Percentiles rank a stretch among this genome's conserved stretches.
Evolutionary conservation across 2,113 vertebrate species (phyloP).

Genomic region (Atlantisia rogersi): DNA sequence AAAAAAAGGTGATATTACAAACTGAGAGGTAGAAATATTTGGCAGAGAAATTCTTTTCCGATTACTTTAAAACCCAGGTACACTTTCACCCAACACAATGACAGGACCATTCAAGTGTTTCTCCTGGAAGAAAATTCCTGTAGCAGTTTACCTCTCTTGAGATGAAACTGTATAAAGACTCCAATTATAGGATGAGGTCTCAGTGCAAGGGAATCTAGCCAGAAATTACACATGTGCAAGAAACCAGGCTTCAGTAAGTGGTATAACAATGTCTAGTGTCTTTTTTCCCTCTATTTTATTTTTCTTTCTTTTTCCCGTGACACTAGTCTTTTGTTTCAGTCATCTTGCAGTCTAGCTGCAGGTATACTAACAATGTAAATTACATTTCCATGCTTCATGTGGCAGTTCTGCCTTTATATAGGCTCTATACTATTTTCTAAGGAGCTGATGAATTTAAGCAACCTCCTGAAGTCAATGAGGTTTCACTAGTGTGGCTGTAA

Average conservation of each 20-base stretch:
- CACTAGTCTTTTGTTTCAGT: not conserved
- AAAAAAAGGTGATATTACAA: not conserved
- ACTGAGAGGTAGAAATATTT: not conserved
- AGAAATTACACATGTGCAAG: not conserved
- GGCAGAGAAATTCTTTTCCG: not conserved
- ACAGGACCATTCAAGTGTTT: not conserved
- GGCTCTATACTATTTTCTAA: not conserved
- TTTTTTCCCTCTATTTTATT: fast-evolving
- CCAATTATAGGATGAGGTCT: not conserved
- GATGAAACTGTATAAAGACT: not conserved
- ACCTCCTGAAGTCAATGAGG: not conserved
- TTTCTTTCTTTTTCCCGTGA: not conserved
- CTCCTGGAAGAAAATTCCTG: not conserved
- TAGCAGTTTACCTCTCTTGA: not conserved
- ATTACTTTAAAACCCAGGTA: not conserved
- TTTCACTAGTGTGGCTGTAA: not conserved
- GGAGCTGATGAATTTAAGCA: not conserved
- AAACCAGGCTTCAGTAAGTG: not conserved
- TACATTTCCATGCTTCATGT: not conserved
- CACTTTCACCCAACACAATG: not conserved
- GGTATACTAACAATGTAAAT: not conserved
- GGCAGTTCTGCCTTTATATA: not conserved
- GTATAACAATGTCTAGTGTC: not conserved
- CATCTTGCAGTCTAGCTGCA: not conserved
- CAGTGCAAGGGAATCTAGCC: not conserved